Conservation (phyloP, 2,797 vertebrate genomes). For the Notamacropus eugenii region DNA sequence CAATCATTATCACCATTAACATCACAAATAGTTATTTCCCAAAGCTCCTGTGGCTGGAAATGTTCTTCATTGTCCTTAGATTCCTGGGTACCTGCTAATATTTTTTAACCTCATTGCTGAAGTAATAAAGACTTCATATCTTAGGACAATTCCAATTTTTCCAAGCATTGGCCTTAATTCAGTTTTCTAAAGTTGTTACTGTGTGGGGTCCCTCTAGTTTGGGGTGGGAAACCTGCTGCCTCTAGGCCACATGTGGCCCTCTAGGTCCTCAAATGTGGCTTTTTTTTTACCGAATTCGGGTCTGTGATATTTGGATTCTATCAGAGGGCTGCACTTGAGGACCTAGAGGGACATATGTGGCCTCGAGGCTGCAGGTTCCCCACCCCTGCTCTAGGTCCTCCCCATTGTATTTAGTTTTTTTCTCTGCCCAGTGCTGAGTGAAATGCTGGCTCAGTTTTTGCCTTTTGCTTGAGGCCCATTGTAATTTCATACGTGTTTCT, state of each 20-base stretch:
- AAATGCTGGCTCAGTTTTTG: conserved; percentile 23
- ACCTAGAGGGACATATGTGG: too few relatives aligned
- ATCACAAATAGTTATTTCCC: not conserved
- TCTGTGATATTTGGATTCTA: too few relatives aligned
- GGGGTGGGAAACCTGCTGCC: too few relatives aligned
- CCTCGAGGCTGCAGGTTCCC: too few relatives aligned
- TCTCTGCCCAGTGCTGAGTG: not conserved
- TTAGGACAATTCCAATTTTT: conserved; percentile 24
- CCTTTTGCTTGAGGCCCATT: conserved; percentile 30
- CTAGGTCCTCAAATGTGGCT: too few relatives aligned
- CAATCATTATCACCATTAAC: not conserved
- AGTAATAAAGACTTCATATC: conserved; percentile 3
- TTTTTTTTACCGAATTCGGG: too few relatives aligned
- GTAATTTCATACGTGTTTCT: conserved; percentile 39
- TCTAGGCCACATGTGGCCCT: too few relatives aligned
- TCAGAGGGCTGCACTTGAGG: too few relatives aligned
- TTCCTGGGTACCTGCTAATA: not conserved
- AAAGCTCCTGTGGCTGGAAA: conserved; percentile 21
- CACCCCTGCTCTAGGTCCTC: not conserved
- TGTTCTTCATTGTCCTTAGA: conserved; percentile 6
- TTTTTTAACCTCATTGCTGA: conserved; percentile 16
- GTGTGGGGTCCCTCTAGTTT: not conserved
- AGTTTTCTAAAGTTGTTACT: conserved; percentile 35
- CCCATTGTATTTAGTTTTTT: not conserved
- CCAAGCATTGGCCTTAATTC: conserved; percentile 18